Conservation (phyloP, 2,888 invertebrate genomes). For the Rhyacophila evoluta region DNA sequence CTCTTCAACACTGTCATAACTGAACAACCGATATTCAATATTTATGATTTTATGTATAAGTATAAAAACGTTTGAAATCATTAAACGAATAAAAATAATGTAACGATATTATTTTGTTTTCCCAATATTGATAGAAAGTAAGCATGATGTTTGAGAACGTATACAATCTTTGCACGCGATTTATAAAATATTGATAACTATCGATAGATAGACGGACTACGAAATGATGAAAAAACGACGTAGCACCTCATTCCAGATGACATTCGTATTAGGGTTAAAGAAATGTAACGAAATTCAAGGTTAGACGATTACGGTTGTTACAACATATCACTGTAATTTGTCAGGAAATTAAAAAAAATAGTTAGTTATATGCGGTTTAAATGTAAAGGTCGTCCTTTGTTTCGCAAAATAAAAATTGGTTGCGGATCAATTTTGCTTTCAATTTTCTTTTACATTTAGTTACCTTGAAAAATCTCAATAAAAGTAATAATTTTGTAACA, state of each 20-base stretch:
- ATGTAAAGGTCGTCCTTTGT: background rate
- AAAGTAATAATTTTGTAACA: background rate
- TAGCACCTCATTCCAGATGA: too few species aligned
- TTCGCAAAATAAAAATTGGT: background rate
- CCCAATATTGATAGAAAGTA: too few species aligned
- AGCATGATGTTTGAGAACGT: too few species aligned
- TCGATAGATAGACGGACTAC: too few species aligned
- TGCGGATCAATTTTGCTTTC: background rate
- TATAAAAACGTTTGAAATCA: background rate
- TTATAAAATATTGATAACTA: too few species aligned
- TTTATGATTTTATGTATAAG: background rate
- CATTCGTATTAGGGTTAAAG: too few species aligned
- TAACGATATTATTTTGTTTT: background rate
- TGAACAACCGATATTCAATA: too few species aligned
- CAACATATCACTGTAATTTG: background rate
- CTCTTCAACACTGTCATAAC: too few species aligned
- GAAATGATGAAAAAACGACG: too few species aligned
- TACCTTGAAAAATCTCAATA: background rate
- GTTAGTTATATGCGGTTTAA: background rate
- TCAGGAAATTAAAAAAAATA: background rate
- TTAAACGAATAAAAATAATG: background rate
- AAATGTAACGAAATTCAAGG: too few species aligned
- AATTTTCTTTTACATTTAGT: background rate
- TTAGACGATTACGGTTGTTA: too few species aligned
- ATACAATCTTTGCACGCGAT: too few species aligned